Evolutionary conservation across 2,888 invertebrate species (phyloP), one percentile per base, ranked within the genome.

Genomic region (Tholera decimalis): DNA sequence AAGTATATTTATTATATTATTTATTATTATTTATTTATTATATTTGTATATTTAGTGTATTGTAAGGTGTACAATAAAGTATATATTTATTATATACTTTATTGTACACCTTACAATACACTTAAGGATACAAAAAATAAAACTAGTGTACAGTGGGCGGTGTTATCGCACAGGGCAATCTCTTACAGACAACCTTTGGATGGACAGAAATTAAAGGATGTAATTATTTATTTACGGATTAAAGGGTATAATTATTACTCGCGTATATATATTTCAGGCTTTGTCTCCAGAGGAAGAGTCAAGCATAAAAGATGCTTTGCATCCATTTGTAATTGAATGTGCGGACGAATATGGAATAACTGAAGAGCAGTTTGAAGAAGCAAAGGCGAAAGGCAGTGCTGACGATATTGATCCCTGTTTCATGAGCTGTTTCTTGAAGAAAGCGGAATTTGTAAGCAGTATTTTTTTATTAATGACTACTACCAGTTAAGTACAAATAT

Each of bases 391-490:
- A 1, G 69, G 69, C 0, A 70, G 81, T 8, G 9, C 64, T 0
- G 71, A 64, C 11, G 67, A 62, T 0, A 37, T 88, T 0, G 79
- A 88, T 35, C 69, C 83, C 0, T 91, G 91, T 50, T 79, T 89
- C 35, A 35, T 85, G 11, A 85, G 83, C 20, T 88, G 88, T 51
- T 24, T 84, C 24, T 80, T 85, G 46, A 88, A 88, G 70, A 89
- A 88, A 73, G 72, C 74, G 20, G 83, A 75, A 65, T 35, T 88
- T 55, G 91, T 91, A 62, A 84, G 89, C 85, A 24, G 11, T 15
- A 39, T 55, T 46, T 24, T 46, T 24, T 33, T 35, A 15, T 9
- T 6, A n/a, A 7, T 9, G 13, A 1, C n/a, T 8, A 6, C 0
- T 13, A 41, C 0, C 11, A 5, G 20, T 41, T 22, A 5, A 22